Conservation (phyloP, 2,797 vertebrate species). For the Sebastes baramenuke region DNA sequence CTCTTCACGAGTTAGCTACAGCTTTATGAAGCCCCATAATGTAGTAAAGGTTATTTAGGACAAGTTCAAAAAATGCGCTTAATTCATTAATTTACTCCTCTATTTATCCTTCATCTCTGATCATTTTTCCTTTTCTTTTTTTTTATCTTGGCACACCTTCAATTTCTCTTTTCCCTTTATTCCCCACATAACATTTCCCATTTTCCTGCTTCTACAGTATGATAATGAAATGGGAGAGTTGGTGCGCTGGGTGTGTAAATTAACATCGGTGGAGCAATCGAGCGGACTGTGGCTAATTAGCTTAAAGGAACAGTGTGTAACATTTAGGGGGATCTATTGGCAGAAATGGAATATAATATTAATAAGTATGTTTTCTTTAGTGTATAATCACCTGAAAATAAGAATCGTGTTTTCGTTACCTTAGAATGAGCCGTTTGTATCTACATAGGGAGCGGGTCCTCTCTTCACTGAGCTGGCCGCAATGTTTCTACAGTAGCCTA, state of each 20-base stretch:
- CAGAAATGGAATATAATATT: too few relatives aligned
- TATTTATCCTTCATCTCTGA: background rate
- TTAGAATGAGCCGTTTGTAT: too few relatives aligned
- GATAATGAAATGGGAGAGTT: background rate
- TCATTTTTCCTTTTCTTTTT: too few relatives aligned
- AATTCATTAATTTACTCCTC: background rate
- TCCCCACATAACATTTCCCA: background rate
- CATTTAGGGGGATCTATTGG: too few relatives aligned
- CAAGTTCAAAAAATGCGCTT: background rate
- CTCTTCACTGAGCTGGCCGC: too few relatives aligned
- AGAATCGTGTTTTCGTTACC: too few relatives aligned
- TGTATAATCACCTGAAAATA: too few relatives aligned
- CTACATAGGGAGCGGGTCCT: too few relatives aligned
- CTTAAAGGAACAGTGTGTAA: too few relatives aligned
- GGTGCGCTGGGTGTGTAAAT: background rate
- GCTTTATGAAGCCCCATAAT: background rate
- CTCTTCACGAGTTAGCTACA: background rate
- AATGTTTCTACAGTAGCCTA: too few relatives aligned
- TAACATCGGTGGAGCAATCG: background rate
- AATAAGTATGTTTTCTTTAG: too few relatives aligned
- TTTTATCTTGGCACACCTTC: background rate
- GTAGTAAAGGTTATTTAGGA: background rate
- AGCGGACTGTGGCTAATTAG: too few relatives aligned
- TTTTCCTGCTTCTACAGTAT: background rate
- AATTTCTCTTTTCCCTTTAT: background rate